Percentiles rank a stretch among this genome's conserved stretches.
Evolutionary conservation across 2,113 vertebrate species (phyloP).

Genomic region (Myodes glareolus): DNA sequence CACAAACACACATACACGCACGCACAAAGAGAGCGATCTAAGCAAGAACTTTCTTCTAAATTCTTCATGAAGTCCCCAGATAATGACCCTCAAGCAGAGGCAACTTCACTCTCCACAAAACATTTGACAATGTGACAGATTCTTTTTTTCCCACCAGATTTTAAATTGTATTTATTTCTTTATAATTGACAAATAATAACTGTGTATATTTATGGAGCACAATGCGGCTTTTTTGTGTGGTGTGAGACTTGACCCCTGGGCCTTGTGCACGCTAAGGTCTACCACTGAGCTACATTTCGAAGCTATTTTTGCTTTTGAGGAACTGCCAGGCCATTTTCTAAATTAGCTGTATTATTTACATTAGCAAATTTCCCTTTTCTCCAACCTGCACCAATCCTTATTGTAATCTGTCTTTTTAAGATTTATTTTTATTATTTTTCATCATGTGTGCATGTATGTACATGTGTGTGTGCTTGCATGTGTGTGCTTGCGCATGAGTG

Average conservation of each 20-base stretch:
- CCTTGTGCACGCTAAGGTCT: neutral
- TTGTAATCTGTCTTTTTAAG: neutral
- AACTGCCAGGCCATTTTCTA: neutral
- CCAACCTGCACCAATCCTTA: neutral
- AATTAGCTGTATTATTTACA: neutral
- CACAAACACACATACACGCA: neutral
- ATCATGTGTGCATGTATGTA: neutral
- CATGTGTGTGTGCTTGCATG: neutral
- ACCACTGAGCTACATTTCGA: neutral
- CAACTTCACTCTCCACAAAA: neutral
- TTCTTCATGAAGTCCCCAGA: neutral
- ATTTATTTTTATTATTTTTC: neutral
- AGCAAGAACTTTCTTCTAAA: neutral
- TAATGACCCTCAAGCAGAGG: neutral
- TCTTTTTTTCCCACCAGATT: neutral
- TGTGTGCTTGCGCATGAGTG: neutral
- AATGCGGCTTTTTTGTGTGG: neutral
- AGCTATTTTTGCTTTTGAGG: neutral
- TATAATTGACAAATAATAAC: constrained; percentile 11
- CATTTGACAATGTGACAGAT: neutral
- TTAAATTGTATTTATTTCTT: neutral
- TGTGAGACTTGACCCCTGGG: neutral
- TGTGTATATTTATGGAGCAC: neutral
- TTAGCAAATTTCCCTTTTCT: neutral
- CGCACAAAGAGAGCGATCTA: neutral